phyloP scores from a whole-genome alignment of 1,140 invertebrate species.

The Goniozus legneri region DNA sequence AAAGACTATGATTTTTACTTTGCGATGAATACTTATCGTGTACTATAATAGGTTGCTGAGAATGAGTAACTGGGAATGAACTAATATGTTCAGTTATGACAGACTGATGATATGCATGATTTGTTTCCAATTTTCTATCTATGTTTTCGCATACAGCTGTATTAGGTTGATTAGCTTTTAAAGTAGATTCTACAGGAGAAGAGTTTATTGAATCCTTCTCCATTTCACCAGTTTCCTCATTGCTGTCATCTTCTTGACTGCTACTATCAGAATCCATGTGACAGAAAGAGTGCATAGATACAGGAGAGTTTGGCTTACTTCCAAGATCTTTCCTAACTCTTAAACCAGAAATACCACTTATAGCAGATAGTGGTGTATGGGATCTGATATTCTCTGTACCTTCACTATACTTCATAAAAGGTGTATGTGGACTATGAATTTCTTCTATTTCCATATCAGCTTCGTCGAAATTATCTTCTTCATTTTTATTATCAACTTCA shows the following conservation, averaged over 20 bases:
- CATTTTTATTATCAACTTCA: conserved; percentile 32
- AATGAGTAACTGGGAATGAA: conserved; percentile 33
- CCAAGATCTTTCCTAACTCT: conserved; percentile 31
- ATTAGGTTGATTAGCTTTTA: conserved; percentile 27
- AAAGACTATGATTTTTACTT: conserved; percentile 33
- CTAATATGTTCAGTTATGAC: conserved; percentile 40
- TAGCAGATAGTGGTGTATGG: conserved; percentile 34
- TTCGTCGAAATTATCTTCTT: conserved; percentile 50
- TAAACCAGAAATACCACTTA: conserved; percentile 36
- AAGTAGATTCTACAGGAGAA: conserved; percentile 16
- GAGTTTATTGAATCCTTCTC: conserved; percentile 52
- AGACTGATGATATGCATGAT: conserved; percentile 32
- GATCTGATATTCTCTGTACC: conserved; percentile 23
- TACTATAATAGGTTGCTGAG: conserved; percentile 29
- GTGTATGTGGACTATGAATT: conserved; percentile 34
- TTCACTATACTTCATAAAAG: conserved; percentile 30
- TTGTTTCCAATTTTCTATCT: conserved; percentile 20
- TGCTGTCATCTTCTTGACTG: conserved; percentile 25
- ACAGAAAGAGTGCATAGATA: conserved; percentile 36
- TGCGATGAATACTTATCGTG: conserved; percentile 32
- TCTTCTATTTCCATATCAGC: conserved; percentile 48
- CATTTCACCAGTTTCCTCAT: conserved; percentile 19
- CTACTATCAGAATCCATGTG: conserved; percentile 30
- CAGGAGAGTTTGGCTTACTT: conserved; percentile 36
- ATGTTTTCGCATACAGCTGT: conserved; percentile 12